These are phyloP conservation scores for Ibidorhyncha struthersii DNA, from an alignment of 2,113 vertebrate species.

Conservation along the genomic window DNA sequence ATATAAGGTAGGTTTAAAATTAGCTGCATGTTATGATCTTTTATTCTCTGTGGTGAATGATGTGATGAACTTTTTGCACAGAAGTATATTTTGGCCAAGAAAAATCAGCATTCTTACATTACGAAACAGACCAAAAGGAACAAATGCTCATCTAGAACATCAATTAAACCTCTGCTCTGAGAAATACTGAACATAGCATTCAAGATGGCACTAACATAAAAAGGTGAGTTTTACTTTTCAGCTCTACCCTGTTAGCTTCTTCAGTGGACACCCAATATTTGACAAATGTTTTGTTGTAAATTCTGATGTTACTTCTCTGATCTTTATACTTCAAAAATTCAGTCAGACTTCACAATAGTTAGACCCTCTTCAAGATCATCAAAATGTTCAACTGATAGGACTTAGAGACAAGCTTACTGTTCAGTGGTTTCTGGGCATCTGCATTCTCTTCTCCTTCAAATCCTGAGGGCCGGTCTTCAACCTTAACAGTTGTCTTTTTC, in stretches of 20 bases:
- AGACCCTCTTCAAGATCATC: background rate
- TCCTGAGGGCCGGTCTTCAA: slow-evolving; percentile 75
- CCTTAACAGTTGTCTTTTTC: slow-evolving; percentile 67
- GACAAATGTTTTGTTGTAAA: background rate
- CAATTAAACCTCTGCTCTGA: background rate
- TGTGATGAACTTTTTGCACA: background rate
- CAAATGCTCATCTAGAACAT: background rate
- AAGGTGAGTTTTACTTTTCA: background rate
- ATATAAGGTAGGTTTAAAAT: background rate
- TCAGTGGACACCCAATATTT: background rate
- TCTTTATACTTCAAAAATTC: background rate
- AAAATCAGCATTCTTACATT: background rate
- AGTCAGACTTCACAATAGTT: background rate
- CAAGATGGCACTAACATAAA: background rate
- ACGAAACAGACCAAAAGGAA: background rate
- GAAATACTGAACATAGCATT: background rate
- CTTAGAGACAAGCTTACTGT: slow-evolving; percentile 72
- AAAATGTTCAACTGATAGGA: background rate
- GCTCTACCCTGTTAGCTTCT: background rate
- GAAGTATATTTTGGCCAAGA: background rate
- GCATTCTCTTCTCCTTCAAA: slow-evolving; percentile 61
- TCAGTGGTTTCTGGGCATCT: slow-evolving; percentile 75
- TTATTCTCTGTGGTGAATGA: background rate
- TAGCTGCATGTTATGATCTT: background rate
- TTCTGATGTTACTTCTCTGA: background rate